Percentiles rank a stretch among this genome's conserved stretches.
Evolutionary conservation across 2,113 vertebrate species (phyloP).

Genomic region (Crocuta crocuta): DNA sequence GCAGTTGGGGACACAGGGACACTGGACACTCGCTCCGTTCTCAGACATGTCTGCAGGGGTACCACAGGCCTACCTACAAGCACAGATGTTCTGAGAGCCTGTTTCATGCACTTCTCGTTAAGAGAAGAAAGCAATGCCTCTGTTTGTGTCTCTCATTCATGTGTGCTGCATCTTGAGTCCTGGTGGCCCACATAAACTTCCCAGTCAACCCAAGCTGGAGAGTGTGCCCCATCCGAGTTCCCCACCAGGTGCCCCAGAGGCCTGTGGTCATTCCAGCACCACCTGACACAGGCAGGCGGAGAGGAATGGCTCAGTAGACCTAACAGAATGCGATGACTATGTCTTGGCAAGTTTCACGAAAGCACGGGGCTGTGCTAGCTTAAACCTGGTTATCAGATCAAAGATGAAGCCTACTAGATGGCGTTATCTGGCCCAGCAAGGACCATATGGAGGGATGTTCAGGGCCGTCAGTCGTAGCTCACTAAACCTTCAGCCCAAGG

Average conservation of each 20-base stretch:
- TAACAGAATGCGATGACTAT: accelerated
- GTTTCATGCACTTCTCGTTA: neutral
- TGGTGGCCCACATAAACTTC: accelerated
- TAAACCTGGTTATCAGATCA: neutral
- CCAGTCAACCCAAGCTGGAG: accelerated
- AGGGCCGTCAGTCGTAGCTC: too few relatives aligned
- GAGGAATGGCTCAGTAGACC: neutral
- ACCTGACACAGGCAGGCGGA: neutral
- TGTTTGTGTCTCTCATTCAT: too few relatives aligned
- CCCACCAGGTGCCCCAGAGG: neutral
- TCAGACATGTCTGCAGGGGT: neutral
- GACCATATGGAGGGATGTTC: accelerated
- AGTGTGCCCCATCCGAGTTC: accelerated
- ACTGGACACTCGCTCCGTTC: accelerated
- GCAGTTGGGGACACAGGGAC: accelerated
- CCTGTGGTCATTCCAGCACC: accelerated
- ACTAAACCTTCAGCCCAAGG: neutral
- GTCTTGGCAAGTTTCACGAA: neutral
- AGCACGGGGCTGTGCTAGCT: neutral
- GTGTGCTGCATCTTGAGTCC: neutral
- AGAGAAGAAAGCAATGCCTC: accelerated
- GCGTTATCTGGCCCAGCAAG: accelerated
- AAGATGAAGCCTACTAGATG: neutral
- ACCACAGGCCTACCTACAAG: accelerated
- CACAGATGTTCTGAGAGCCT: neutral